phyloP scores from a whole-genome alignment of 2,797 vertebrate species.

The Sus cebifrons region DNA sequence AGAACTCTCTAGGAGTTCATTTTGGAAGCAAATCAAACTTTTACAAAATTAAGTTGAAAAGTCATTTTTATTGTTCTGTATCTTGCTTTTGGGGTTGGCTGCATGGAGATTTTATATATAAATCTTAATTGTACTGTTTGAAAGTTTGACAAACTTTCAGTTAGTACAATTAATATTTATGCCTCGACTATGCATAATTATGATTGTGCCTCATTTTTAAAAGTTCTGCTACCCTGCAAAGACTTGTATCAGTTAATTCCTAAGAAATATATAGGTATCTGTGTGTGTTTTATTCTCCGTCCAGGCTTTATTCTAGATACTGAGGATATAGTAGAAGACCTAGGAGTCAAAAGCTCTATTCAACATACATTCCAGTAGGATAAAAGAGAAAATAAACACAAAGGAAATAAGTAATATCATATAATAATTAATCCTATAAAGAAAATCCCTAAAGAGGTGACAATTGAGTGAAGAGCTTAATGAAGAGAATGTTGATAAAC shows the following conservation, averaged over 20 bases:
- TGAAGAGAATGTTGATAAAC: background rate
- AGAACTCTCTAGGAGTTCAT: background rate
- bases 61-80: background rate
- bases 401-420: background rate
- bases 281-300: background rate
- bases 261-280: conserved; percentile 44
- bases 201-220: background rate
- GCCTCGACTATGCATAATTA: background rate
- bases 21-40: background rate
- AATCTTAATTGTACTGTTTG: too few species aligned
- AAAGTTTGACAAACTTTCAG: conserved; percentile 15
- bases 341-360: background rate
- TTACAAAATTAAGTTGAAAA: background rate
- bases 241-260: background rate
- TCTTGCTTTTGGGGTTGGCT: background rate
- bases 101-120: background rate
- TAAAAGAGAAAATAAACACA: conserved; percentile 59
- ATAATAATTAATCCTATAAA: conserved; percentile 19
- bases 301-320: background rate
- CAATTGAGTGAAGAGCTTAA: conserved; percentile 34
- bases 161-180: background rate
- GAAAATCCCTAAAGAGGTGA: conserved; percentile 30
- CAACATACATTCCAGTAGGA: background rate
- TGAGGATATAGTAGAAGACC: background rate
- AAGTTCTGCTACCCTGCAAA: background rate